phyloP scores from a whole-genome alignment of 92 coral and sea anemone species.

The Diadumene lineata region DNA sequence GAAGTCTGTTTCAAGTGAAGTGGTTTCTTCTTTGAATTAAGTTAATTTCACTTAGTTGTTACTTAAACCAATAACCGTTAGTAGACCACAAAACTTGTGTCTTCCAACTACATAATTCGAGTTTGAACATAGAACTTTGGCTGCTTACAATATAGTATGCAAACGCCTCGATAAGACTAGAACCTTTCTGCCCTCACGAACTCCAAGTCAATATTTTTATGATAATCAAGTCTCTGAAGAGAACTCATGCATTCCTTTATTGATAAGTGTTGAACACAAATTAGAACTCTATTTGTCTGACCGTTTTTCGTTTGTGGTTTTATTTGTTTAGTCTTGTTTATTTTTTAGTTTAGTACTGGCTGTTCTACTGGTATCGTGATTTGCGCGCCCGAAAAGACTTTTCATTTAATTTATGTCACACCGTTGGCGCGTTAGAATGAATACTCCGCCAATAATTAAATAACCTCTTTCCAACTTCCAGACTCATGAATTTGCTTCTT shows the following conservation, averaged over 20 bases:
- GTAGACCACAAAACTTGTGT: too few species aligned
- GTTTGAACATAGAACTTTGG: neutral
- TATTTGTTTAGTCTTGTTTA: neutral
- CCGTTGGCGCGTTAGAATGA: constrained; percentile 3
- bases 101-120: too few species aligned
- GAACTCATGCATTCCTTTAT: neutral
- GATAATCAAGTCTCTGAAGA: neutral
- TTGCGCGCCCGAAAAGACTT: neutral
- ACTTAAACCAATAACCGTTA: neutral
- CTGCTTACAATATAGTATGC: too few species aligned
- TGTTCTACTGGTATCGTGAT: neutral
- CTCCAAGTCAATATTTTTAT: neutral
- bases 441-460: too few species aligned
- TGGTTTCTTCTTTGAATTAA: neutral
- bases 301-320: neutral
- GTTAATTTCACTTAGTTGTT: constrained; percentile 1
- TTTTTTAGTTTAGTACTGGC: too few species aligned
- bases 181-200: neutral
- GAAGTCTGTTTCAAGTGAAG: neutral
- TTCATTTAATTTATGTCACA: neutral
- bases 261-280: neutral
- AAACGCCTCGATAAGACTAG: neutral
- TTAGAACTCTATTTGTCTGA: neutral
- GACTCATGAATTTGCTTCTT: too few species aligned
- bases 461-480: too few species aligned